phyloP scores from a whole-genome alignment of 2,113 vertebrate genomes.

The Campylomormyrus numenius region DNA sequence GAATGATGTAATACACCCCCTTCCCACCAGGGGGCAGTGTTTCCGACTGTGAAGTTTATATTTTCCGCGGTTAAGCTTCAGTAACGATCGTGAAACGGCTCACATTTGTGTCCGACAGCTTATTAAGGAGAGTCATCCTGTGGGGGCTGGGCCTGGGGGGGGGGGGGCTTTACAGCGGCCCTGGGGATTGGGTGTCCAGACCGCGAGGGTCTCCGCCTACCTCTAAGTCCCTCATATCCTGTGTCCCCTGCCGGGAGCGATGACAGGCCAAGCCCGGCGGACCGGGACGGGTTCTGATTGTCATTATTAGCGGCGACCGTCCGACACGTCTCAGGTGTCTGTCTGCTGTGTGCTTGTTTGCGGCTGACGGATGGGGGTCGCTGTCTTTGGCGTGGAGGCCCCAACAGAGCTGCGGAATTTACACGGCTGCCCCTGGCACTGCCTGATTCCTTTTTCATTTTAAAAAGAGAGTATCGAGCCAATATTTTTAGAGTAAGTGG shows the following conservation, averaged over 20 bases:
- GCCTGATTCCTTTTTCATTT: neutral
- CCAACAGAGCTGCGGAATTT: neutral
- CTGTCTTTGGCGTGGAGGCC: neutral
- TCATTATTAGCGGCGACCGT: neutral
- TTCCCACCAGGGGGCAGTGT: neutral
- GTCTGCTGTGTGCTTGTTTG: neutral
- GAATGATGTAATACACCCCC: constrained; percentile 10
- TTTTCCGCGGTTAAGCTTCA: neutral
- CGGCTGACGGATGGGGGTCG: neutral
- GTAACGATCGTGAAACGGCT: neutral
- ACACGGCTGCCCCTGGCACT: neutral
- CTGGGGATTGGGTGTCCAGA: neutral
- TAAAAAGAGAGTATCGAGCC: neutral
- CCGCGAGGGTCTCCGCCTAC: neutral
- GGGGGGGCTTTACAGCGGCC: neutral
- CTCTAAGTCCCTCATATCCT: neutral
- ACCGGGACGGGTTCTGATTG: neutral
- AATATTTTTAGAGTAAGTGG: neutral
- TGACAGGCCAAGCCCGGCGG: neutral
- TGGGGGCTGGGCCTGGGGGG: neutral
- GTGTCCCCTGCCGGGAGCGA: neutral
- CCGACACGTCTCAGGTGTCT: neutral
- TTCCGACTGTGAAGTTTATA: neutral
- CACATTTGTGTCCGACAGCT: neutral
- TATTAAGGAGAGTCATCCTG: neutral